Percentiles rank a stretch among this genome's conserved stretches.
Evolutionary conservation across 1,140 invertebrate genomes (phyloP).

Genomic region (Agrypnia vestita): DNA sequence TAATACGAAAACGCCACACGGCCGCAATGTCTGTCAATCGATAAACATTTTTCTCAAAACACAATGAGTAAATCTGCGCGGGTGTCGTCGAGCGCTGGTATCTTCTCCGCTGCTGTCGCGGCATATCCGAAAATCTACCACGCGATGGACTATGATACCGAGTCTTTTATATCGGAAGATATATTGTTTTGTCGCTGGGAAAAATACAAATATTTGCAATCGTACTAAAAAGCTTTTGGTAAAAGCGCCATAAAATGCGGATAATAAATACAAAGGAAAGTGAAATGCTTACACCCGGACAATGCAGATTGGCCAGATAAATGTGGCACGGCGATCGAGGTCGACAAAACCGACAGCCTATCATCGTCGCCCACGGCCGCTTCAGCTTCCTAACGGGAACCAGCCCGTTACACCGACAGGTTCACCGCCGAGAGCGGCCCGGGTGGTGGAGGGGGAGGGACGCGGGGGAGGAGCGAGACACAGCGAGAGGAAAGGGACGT

Average conservation of each 20-base stretch:
- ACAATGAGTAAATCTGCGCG: too few relatives aligned
- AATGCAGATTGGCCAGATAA: constrained; percentile 34
- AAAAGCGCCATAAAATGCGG: constrained; percentile 3
- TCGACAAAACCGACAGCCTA: constrained; percentile 22
- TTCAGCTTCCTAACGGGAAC: constrained; percentile 49
- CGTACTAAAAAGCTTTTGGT: background rate
- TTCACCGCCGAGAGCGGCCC: constrained; percentile 27
- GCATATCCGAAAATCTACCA: too few relatives aligned
- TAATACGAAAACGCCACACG: too few relatives aligned
- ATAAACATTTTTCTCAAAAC: too few relatives aligned
- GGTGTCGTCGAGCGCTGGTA: too few relatives aligned
- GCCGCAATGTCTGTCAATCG: too few relatives aligned
- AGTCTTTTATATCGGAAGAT: too few relatives aligned
- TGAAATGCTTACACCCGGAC: constrained; percentile 36
- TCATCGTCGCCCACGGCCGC: background rate
- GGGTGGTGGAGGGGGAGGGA: constrained; percentile 29
- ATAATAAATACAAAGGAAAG: constrained; percentile 45
- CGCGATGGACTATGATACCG: too few relatives aligned
- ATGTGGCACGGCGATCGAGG: constrained; percentile 35
- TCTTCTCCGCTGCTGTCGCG: too few relatives aligned
- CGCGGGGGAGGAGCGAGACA: background rate
- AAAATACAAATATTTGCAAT: too few relatives aligned
- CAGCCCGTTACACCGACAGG: constrained; percentile 47
- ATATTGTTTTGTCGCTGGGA: too few relatives aligned
- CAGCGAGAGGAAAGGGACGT: constrained; percentile 29